Base-by-base conservation (phyloP, 1,140 invertebrate genomes). In the Eurytemora carolleeae region DNA sequence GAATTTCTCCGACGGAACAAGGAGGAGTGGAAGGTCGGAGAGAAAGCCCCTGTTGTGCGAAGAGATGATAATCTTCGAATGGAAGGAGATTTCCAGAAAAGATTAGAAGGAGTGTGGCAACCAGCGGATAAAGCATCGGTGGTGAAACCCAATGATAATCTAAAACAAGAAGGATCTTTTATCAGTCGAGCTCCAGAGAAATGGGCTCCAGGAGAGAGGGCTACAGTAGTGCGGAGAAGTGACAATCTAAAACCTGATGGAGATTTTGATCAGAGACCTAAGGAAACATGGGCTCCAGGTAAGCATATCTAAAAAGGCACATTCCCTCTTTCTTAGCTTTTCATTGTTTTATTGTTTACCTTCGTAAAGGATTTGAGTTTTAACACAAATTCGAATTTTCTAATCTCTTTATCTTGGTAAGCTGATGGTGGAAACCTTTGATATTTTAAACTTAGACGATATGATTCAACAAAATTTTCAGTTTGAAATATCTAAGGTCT, bases 101-200 rank as follows among this genome's bases (percentile, higher is more conserved):
- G 21, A 1, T 26, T 12, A 44, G 44, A 23, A 58, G 64, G 59
- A 21, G 18, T 61, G 12, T 22, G 21, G 21, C 18, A 12, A 2
- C 55, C 20, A 19, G 64, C 63, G 31, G 52, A 64, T 7, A 2
- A 54, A 58, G 64, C 64, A 64, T 69, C 69, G 61, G 69, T 70
- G 53, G 31, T 31, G 20, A 64, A 59, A 65, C 78, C 73, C 1
- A 71, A 77, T 67, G 81, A 83, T 66, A 83, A 83, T 69, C 68
- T 84, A 0, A 75, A 71, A 65, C 72, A 74, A 31, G 74, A 81
- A 68, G 81, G 81, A 17, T 76, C 80, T 15, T 82, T 84, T 66
- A 76, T 79, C 60, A 73, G 77, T 57, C 68, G 71, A 19, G 16
- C 57, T 19, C 53, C 12, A 16, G 24, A 71, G 70, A 61, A 72